These are phyloP conservation scores for Tiliqua scincoides DNA, from an alignment of 2,113 vertebrate genomes.

Conservation along the genomic window DNA sequence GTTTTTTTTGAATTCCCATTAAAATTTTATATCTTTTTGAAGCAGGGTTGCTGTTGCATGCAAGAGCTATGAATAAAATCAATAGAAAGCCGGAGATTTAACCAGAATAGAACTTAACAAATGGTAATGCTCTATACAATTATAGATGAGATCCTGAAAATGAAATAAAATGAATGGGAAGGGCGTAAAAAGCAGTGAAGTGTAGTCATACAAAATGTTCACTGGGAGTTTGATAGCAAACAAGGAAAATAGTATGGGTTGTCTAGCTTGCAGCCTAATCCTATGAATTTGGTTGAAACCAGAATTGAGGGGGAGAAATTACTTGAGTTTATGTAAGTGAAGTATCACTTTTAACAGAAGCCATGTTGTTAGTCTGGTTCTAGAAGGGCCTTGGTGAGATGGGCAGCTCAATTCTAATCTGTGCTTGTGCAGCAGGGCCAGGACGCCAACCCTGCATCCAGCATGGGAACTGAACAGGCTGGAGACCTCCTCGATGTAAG, in stretches of 20 bases:
- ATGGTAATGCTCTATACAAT: constrained; percentile 20
- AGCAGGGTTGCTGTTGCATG: constrained; percentile 31
- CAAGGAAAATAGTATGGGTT: background rate
- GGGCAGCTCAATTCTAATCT: no score
- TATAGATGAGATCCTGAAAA: constrained; percentile 3
- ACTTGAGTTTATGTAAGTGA: no score
- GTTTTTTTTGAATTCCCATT: constrained; percentile 51
- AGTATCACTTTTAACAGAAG: background rate
- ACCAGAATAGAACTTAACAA: constrained; percentile 38
- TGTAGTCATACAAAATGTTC: background rate
- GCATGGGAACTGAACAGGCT: no score
- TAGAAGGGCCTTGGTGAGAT: no score
- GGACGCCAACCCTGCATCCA: no score
- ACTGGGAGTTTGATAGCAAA: background rate
- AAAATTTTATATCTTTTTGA: constrained; percentile 54
- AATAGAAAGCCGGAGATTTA: constrained; percentile 47
- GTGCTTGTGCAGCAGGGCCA: no score
- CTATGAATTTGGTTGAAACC: background rate
- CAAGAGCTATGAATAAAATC: constrained; percentile 63
- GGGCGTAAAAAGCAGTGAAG: background rate
- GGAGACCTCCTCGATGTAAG: no score
- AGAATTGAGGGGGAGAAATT: background rate
- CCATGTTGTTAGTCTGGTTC: no score
- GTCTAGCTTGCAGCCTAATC: background rate
- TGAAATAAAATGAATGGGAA: constrained; percentile 27